phyloP scores from a whole-genome alignment of 2,888 invertebrate genomes.

The Buathra laborator region DNA sequence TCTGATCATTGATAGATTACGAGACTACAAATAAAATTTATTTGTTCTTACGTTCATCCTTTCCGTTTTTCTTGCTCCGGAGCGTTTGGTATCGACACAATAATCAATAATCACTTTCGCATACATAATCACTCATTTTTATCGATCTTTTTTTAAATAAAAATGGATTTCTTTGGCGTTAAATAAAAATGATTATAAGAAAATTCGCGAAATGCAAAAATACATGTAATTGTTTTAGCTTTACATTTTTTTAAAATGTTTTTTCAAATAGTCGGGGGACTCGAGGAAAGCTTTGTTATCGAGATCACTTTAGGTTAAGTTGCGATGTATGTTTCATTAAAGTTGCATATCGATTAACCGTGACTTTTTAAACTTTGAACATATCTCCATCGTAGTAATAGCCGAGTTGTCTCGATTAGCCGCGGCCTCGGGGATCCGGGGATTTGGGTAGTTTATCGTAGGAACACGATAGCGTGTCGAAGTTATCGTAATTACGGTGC shows the following conservation, averaged over 20 bases:
- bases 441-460: not conserved
- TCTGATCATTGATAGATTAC: not conserved
- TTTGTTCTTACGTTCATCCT: not conserved
- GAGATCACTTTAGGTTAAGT: too few species aligned
- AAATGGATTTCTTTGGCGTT: not conserved
- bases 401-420: not conserved
- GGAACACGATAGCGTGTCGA: not conserved
- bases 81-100: too few species aligned
- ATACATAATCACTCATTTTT: not conserved
- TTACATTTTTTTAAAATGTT: too few species aligned
- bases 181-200: too few species aligned
- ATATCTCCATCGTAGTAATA: not conserved
- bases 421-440: not conserved
- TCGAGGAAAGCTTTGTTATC: not conserved
- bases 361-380: not conserved
- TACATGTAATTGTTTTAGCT: too few species aligned
- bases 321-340: too few species aligned
- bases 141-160: not conserved
- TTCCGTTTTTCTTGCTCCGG: not conserved
- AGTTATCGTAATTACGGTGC: slow-evolving; percentile 11
- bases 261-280: not conserved
- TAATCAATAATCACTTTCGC: too few species aligned
- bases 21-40: not conserved
- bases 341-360: not conserved
- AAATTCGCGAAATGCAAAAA: too few species aligned